Conservation (phyloP, 37 sponge, comb jelly and placozoan genomes). For the Chondrosia reniformis region DNA sequence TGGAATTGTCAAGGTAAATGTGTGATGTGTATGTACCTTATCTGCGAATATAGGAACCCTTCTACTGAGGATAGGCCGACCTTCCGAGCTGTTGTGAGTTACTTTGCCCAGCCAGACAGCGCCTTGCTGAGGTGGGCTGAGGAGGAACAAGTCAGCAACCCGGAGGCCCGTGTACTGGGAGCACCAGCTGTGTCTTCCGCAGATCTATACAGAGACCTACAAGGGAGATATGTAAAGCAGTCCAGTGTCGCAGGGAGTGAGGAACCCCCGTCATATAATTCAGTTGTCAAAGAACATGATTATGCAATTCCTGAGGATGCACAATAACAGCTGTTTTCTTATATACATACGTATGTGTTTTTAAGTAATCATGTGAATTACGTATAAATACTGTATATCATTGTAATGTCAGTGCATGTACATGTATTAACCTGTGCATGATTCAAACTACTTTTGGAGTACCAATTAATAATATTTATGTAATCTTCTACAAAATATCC, state of each 20-base stretch:
- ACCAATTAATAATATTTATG: too few relatives aligned
- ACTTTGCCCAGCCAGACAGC: neutral
- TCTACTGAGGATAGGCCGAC: conserved; percentile 20
- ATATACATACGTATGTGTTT: too few relatives aligned
- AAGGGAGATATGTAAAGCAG: conserved; percentile 15
- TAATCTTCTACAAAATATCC: too few relatives aligned
- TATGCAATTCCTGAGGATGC: too few relatives aligned
- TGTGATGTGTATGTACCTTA: neutral
- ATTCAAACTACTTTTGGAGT: too few relatives aligned
- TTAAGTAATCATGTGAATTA: too few relatives aligned
- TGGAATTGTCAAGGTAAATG: neutral
- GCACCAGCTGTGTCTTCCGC: conserved; percentile 31
- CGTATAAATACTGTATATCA: too few relatives aligned
- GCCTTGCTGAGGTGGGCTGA: neutral
- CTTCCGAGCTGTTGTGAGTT: conserved; percentile 11
- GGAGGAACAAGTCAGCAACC: neutral
- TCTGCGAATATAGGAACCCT: conserved; percentile 34
- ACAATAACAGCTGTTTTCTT: too few relatives aligned
- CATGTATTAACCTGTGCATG: too few relatives aligned
- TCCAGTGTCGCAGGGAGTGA: neutral
- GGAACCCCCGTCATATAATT: conserved; percentile 6
- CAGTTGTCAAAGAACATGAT: too few relatives aligned
- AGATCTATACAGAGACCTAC: conserved; percentile 45
- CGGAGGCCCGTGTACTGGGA: conserved; percentile 28
- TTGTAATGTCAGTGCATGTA: too few relatives aligned